Evolutionary conservation across 2,888 invertebrate species (phyloP).

Genomic region (Eueremaeus valkanovi): DNA sequence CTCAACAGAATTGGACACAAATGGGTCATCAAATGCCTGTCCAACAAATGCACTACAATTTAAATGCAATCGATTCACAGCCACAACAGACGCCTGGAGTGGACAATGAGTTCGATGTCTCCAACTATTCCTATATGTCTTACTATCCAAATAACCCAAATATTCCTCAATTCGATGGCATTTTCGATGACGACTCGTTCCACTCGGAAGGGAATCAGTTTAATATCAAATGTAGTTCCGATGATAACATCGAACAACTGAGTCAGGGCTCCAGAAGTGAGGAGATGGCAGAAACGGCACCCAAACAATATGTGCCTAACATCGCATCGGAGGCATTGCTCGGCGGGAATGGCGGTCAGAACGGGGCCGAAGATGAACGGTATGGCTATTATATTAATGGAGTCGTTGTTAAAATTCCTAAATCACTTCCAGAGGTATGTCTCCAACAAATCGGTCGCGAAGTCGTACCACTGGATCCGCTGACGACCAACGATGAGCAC

Average conservation of each 20-base stretch:
- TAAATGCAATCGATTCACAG: neutral
- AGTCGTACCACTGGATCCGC: neutral
- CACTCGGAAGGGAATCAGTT: slow-evolving; percentile 1
- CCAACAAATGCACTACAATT: neutral
- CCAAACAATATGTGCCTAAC: too few species aligned
- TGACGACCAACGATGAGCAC: neutral
- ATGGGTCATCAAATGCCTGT: too few species aligned
- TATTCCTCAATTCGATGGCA: slow-evolving; percentile 40
- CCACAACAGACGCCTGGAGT: neutral
- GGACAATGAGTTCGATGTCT: slow-evolving; percentile 15
- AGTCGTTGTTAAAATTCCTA: slow-evolving; percentile 32
- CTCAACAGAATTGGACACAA: neutral
- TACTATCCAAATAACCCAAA: slow-evolving; percentile 12
- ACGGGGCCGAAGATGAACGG: neutral
- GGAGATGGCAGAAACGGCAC: neutral
- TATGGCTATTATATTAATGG: slow-evolving; percentile 23
- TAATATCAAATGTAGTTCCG: slow-evolving; percentile 4
- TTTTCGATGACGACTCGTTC: slow-evolving; percentile 27
- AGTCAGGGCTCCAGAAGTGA: slow-evolving; percentile 30
- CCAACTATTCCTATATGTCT: slow-evolving; percentile 11
- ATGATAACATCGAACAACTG: neutral
- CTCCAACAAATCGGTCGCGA: slow-evolving; percentile 19
- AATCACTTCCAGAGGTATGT: slow-evolving; percentile 25
- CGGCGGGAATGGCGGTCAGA: neutral
- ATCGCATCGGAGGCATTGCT: slow-evolving; percentile 14